A percentile compares a stretch with the other conserved stretches of the same genome.
phyloP scores from a whole-genome alignment of 1,140 invertebrate species.

The Odontomachus brunneus region DNA sequence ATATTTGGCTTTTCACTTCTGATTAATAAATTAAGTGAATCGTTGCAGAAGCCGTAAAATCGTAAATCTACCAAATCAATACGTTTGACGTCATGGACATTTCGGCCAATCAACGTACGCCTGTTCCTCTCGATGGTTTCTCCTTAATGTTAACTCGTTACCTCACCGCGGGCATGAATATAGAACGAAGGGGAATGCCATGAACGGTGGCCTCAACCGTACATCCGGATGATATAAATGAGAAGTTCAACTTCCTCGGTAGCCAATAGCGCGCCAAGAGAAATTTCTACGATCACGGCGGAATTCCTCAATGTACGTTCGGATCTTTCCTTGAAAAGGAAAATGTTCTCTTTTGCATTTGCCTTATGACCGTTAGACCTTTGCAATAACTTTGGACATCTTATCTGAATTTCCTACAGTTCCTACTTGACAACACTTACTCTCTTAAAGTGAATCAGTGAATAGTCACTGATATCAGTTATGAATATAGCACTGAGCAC shows the following conservation, averaged over 20 bases:
- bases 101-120: conserved; percentile 49
- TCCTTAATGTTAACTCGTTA: conserved; percentile 71
- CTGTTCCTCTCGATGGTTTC: conserved; percentile 66
- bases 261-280: conserved; percentile 42
- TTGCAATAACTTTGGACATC: neutral
- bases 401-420: neutral
- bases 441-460: too few relatives aligned
- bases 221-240: conserved; percentile 76
- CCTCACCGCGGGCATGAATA: conserved; percentile 70
- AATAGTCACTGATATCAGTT: too few relatives aligned
- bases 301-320: conserved; percentile 5
- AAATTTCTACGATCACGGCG: conserved; percentile 4
- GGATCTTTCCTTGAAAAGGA: neutral
- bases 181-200: conserved; percentile 76
- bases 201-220: conserved; percentile 74
- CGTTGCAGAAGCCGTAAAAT: neutral
- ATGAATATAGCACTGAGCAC: too few relatives aligned
- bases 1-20: neutral
- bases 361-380: neutral
- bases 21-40: conserved; percentile 8
- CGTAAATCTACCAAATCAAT: neutral
- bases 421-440: too few relatives aligned
- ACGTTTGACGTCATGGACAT: conserved; percentile 26
- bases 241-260: conserved; percentile 71
- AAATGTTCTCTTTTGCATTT: neutral